Evolutionary conservation across 2,113 vertebrate species (phyloP).

Genomic region (Melanerpes aurifrons): DNA sequence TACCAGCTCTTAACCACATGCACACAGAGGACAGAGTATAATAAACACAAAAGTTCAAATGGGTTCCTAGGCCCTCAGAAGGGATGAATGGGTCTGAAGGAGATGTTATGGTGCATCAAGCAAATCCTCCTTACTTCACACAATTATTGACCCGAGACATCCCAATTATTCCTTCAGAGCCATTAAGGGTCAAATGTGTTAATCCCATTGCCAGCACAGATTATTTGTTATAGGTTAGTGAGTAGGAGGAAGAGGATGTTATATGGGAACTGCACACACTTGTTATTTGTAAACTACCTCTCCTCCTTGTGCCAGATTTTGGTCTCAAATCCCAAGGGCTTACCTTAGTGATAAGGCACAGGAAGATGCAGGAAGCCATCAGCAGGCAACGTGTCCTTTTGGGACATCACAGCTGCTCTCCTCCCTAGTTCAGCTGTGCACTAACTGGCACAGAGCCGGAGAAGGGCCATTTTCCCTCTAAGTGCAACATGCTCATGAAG

Average conservation of each 20-base stretch:
- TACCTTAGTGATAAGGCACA: neutral
- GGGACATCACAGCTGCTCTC: neutral
- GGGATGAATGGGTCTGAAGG: conserved; percentile 33
- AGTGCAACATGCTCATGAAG: neutral
- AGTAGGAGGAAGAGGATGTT: conserved; percentile 24
- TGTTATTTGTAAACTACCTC: neutral
- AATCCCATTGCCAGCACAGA: conserved; percentile 59
- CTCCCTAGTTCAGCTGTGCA: neutral
- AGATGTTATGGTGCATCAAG: conserved; percentile 35
- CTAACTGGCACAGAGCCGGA: neutral
- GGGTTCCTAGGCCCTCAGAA: conserved; percentile 34
- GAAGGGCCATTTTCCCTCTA: neutral
- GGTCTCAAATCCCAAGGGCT: neutral
- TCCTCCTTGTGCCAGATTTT: neutral
- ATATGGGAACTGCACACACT: neutral
- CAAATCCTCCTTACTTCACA: conserved; percentile 59
- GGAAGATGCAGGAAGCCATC: neutral
- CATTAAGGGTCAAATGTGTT: conserved; percentile 61
- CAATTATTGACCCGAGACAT: conserved; percentile 62
- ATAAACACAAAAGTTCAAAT: conserved; percentile 26
- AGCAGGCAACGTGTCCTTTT: accelerated
- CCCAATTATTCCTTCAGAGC: conserved; percentile 52
- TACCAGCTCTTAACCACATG: neutral
- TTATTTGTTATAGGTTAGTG: conserved; percentile 61
- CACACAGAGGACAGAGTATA: conserved; percentile 16